Percentiles rank a stretch among this genome's conserved stretches.
Evolutionary conservation across 2,888 invertebrate species (phyloP).

Genomic region (Molorchus minor): DNA sequence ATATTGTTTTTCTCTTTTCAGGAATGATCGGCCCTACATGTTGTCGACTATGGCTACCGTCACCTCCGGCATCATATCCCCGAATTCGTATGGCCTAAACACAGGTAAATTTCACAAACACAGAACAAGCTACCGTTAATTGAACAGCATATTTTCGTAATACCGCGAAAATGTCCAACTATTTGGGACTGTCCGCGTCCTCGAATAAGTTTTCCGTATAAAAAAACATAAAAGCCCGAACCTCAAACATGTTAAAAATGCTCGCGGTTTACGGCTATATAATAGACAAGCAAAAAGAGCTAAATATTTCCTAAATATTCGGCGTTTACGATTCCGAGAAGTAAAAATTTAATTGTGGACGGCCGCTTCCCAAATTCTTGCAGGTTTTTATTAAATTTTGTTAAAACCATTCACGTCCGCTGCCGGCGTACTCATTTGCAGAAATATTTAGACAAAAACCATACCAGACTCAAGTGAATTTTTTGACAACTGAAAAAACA

Average conservation of each 20-base stretch:
- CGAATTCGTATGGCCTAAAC: constrained; percentile 62
- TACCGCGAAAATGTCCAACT: neutral
- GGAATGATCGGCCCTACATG: constrained; percentile 57
- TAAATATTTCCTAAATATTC: constrained; percentile 40
- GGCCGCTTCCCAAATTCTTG: constrained; percentile 49
- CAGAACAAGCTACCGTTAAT: neutral
- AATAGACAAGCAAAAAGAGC: constrained; percentile 32
- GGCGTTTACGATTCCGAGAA: constrained; percentile 49
- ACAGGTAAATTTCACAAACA: constrained; percentile 51
- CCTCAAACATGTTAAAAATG: constrained; percentile 8
- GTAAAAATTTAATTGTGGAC: constrained; percentile 53
- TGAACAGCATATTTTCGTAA: neutral
- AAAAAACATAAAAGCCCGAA: constrained; percentile 1
- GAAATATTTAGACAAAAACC: constrained; percentile 58
- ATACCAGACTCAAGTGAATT: constrained; percentile 53
- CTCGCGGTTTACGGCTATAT: constrained; percentile 9
- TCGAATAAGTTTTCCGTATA: neutral
- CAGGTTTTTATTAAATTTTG: constrained; percentile 56
- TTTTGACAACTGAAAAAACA: constrained; percentile 48
- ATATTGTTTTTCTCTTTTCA: constrained; percentile 45
- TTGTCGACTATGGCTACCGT: constrained; percentile 62
- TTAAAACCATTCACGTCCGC: constrained; percentile 53
- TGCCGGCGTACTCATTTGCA: constrained; percentile 53
- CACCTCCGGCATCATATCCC: constrained; percentile 61
- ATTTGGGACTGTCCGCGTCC: no score